Percentiles rank a stretch among this genome's conserved stretches.
Evolutionary conservation across 2,797 vertebrate genomes (phyloP).

Genomic region (Sebastes kiyomatsui): DNA sequence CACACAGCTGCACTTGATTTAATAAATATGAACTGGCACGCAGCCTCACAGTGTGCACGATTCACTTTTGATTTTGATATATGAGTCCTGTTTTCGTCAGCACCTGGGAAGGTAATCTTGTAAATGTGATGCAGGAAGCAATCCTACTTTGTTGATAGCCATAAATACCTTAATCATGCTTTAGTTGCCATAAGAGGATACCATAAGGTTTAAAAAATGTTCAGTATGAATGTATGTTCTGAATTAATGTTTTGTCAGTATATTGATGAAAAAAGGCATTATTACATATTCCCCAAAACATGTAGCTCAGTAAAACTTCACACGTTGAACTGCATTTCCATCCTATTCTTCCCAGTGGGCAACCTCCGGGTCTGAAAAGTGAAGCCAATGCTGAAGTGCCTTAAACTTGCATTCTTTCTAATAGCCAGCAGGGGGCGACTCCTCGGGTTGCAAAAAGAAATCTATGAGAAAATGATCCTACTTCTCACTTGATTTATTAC

Average conservation of each 20-base stretch:
- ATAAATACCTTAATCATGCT: background rate
- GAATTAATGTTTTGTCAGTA: background rate
- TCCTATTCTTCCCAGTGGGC: background rate
- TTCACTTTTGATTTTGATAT: conserved; percentile 10
- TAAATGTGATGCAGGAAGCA: background rate
- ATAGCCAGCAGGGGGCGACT: background rate
- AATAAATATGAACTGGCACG: background rate
- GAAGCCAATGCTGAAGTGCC: no score
- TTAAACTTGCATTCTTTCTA: background rate
- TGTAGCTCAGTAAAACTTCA: background rate
- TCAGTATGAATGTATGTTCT: background rate
- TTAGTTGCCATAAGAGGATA: background rate
- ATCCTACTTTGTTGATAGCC: background rate
- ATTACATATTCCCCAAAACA: background rate
- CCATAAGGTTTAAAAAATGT: background rate
- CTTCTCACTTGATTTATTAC: background rate
- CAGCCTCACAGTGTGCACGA: background rate
- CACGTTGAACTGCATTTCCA: background rate
- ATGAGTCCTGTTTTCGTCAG: background rate
- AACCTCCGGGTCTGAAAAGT: no score
- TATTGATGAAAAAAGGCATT: background rate
- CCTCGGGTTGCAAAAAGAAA: background rate
- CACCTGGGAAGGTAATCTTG: background rate
- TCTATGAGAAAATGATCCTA: background rate
- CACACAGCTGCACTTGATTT: background rate